phyloP scores from a whole-genome alignment of 2,797 vertebrate genomes.

The Pseudochirops cupreus region DNA sequence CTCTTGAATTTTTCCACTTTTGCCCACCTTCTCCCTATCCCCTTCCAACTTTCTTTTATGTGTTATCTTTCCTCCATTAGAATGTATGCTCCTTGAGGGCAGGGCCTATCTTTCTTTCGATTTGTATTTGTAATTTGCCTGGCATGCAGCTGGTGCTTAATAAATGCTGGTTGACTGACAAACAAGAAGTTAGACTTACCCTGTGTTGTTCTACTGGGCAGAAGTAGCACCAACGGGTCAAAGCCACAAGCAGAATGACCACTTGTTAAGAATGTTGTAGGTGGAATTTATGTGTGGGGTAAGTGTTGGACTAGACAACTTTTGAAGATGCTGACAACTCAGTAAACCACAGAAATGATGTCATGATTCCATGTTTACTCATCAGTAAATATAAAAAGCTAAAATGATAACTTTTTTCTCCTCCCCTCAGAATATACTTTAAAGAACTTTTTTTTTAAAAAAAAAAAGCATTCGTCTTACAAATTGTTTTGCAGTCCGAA shows the following conservation, averaged over 20 bases:
- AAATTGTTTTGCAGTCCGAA: constrained; percentile 88
- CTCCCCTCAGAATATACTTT: constrained; percentile 85
- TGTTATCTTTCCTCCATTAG: background rate
- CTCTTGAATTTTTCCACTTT: background rate
- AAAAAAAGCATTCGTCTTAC: constrained; percentile 86
- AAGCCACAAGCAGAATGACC: background rate
- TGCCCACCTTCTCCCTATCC: background rate
- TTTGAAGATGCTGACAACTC: background rate
- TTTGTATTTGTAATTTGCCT: background rate
- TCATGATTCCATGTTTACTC: background rate
- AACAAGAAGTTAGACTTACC: background rate
- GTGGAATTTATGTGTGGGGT: background rate
- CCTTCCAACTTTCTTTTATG: background rate
- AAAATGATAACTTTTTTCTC: background rate
- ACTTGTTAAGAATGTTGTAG: background rate
- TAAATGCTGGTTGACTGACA: background rate
- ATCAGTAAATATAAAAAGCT: background rate
- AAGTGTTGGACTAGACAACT: background rate
- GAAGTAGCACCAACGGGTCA: background rate
- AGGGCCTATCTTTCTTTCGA: background rate
- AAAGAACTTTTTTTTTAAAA: constrained; percentile 83
- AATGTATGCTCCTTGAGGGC: background rate
- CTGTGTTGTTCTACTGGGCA: background rate
- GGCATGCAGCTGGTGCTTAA: background rate
- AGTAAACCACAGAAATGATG: background rate